Conservation (phyloP, 2,888 invertebrate species). For the Trachelus iudaicus region DNA sequence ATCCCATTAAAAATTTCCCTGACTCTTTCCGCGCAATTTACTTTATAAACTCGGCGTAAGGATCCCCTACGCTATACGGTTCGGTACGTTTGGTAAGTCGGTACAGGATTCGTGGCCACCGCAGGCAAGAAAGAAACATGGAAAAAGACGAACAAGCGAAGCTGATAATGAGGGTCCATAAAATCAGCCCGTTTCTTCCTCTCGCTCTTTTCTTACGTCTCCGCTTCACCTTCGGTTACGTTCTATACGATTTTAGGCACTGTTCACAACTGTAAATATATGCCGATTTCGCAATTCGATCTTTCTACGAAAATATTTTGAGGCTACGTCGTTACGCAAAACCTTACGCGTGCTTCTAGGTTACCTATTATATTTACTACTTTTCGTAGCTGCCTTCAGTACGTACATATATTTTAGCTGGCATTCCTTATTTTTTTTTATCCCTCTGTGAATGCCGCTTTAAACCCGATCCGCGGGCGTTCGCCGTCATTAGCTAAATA, state of each 20-base stretch:
- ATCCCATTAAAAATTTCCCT: neutral
- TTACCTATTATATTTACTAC: neutral
- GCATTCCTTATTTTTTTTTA: neutral
- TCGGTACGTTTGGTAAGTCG: neutral
- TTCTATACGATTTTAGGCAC: neutral
- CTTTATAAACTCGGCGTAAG: neutral
- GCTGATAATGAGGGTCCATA: conserved; percentile 35
- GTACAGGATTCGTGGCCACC: neutral
- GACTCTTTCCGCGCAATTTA: neutral
- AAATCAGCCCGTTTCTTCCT: conserved; percentile 38
- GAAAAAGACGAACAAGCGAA: conserved; percentile 22
- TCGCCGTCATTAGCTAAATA: conserved; percentile 38
- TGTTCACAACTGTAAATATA: neutral
- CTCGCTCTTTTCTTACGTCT: conserved; percentile 1
- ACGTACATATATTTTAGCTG: neutral
- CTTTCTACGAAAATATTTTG: neutral
- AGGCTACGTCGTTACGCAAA: neutral
- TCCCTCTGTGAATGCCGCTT: neutral
- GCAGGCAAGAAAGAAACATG: conserved; percentile 28
- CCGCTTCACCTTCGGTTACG: neutral
- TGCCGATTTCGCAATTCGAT: neutral
- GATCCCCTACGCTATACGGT: neutral
- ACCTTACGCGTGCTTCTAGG: neutral
- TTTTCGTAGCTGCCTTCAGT: neutral
- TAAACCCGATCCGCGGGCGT: conserved; percentile 4